A percentile compares a stretch with the other conserved stretches of the same genome.
Evolutionary conservation across 2,888 invertebrate species (phyloP).

Genomic region (Machimus atricapillus): DNA sequence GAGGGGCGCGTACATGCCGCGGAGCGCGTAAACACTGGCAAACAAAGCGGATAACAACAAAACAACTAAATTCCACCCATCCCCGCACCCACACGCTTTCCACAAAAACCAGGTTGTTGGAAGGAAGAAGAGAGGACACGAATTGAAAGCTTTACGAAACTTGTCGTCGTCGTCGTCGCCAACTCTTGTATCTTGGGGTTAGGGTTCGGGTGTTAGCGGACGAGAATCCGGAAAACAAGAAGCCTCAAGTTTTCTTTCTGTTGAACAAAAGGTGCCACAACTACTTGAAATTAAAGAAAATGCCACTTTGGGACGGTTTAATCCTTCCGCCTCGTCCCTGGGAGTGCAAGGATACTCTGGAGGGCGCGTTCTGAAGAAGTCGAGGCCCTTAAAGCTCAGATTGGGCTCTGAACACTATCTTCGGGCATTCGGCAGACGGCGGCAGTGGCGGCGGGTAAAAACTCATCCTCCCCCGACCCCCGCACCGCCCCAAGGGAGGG

Average conservation of each 20-base stretch:
- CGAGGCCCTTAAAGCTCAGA: neutral
- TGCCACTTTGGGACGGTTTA: neutral
- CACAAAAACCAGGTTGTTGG: neutral
- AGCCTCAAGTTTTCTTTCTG: neutral
- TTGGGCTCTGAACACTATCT: neutral
- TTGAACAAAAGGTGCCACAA: neutral
- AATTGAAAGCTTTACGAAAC: conserved; percentile 8
- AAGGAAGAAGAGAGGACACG: neutral
- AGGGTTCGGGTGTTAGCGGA: neutral
- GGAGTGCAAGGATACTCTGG: neutral
- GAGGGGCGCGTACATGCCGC: neutral
- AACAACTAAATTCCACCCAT: neutral
- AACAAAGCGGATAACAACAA: conserved; percentile 24
- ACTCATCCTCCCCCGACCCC: neutral
- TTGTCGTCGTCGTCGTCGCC: neutral
- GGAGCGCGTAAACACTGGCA: neutral
- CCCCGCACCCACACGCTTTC: neutral
- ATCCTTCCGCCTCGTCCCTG: neutral
- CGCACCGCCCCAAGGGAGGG: too few relatives aligned
- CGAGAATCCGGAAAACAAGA: neutral
- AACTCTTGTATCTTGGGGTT: neutral
- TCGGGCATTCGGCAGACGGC: neutral
- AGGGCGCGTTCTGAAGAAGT: neutral
- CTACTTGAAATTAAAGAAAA: neutral
- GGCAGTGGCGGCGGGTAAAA: neutral